Base-by-base conservation (phyloP, 2,888 invertebrate genomes). In the Hydroisotoma schaefferi region DNA sequence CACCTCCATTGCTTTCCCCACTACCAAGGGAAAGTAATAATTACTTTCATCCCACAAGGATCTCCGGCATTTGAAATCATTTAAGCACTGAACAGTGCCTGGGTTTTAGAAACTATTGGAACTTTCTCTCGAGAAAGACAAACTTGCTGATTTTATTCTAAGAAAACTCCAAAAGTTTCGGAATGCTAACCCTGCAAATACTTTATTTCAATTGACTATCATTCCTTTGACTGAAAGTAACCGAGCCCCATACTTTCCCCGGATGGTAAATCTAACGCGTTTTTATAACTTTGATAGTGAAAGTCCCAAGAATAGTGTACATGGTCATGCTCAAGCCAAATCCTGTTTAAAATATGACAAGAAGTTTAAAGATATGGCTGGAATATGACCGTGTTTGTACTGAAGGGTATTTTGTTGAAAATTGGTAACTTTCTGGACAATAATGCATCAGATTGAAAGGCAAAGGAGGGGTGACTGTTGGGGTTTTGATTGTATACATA, bases 211-310 rank as follows among this genome's bases (percentile, higher is more conserved):
- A n/a, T n/a, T n/a, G n/a, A n/a, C n/a, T n/a, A n/a, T n/a, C n/a
- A n/a, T 20, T 27, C 53, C 23, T 46, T 46, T 61, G 63, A 59
- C 53, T 60, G 65, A 67, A 65, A 64, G 61, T 51, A 65, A 67
- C 65, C 64, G 67, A 67, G 67, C 67, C 67, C 67, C 65, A 54
- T 61, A 67, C 56, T 57, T 58, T 60, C 47, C 49, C 53, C 28
- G 40, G 40, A 28, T 38, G 49, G 26, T 28, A 18, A 49, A 49
- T 46, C 46, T 25, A 18, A 5, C 25, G 15, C 15, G 25, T 23
- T 25, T 33, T 33, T 33, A 10, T 33, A 33, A 10, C 15, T 15
- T 15, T 6, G 15, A 10, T 40, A 15, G 20, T 15, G 40, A 40
- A 40, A 40, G 8, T 10, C 40, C 40, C 40, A 40, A 18, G 8